These are phyloP conservation scores for Bombus sibiricus DNA, from an alignment of 1,140 invertebrate genomes.

Conservation along the genomic window DNA sequence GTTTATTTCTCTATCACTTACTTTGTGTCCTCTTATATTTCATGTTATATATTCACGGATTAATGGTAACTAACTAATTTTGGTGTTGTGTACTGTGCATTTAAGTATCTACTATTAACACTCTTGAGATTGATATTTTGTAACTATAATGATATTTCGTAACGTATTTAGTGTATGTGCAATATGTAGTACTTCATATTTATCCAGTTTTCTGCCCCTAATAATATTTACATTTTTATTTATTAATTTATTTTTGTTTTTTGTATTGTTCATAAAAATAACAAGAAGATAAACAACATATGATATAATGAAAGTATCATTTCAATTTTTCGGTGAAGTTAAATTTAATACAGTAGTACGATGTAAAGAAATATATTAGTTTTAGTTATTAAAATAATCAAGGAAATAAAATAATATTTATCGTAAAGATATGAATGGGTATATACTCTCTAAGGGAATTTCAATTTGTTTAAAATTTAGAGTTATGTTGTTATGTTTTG, in stretches of 20 bases:
- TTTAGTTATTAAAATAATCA: neutral
- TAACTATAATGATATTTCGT: neutral
- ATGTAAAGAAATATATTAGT: neutral
- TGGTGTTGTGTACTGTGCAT: neutral
- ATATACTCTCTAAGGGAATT: neutral
- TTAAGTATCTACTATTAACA: neutral
- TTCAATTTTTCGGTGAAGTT: neutral
- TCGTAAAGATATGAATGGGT: neutral
- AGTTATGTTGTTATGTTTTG: neutral
- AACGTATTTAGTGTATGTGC: neutral
- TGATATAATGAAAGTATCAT: neutral
- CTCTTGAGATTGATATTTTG: neutral
- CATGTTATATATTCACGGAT: no score
- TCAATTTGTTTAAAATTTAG: neutral
- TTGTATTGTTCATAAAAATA: neutral
- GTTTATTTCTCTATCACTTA: no score
- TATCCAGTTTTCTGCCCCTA: neutral
- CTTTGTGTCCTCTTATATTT: neutral
- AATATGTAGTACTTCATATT: neutral
- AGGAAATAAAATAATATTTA: neutral
- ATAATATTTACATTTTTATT: neutral
- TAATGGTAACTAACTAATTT: neutral
- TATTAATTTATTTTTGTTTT: neutral
- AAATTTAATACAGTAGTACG: neutral
- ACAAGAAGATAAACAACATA: neutral